A percentile compares a stretch with the other conserved stretches of the same genome.
Conservation (phyloP, 2,888 invertebrate species). For the Synergus japonicus region DNA sequence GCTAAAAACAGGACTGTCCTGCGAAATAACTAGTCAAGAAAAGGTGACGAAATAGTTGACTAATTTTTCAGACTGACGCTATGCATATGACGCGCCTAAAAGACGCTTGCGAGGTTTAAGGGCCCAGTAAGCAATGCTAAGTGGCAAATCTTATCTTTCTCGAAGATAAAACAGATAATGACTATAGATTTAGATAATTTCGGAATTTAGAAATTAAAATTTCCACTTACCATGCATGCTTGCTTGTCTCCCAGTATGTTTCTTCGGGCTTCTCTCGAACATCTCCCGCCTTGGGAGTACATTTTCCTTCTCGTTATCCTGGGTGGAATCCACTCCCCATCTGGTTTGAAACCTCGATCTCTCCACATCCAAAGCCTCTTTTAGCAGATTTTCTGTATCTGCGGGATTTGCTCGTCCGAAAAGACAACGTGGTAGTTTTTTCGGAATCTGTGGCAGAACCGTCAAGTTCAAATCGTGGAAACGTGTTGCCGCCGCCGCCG, state of each 20-base stretch:
- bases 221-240: slow-evolving; percentile 71
- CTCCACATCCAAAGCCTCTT: slow-evolving; percentile 81
- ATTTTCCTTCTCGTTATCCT: slow-evolving; percentile 73
- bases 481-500: slow-evolving; percentile 70
- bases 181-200: not conserved
- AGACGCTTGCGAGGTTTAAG: not conserved
- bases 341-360: slow-evolving; percentile 80
- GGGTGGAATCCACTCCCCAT: slow-evolving; percentile 80
- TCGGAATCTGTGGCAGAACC: slow-evolving; percentile 66
- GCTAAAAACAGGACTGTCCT: too few species aligned
- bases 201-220: not conserved
- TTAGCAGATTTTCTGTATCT: slow-evolving; percentile 81
- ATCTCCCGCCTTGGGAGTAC: slow-evolving; percentile 58
- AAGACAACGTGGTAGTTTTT: slow-evolving; percentile 78
- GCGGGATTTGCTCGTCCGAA: slow-evolving; percentile 82
- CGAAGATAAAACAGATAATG: not conserved
- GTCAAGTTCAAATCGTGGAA: slow-evolving; percentile 72
- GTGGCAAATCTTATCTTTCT: not conserved
- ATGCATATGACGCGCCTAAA: not conserved
- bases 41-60: not conserved
- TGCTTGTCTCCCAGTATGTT: slow-evolving; percentile 70
- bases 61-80: not conserved
- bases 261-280: slow-evolving; percentile 64
- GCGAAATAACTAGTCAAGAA: too few species aligned
- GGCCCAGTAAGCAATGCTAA: not conserved